Base-by-base conservation (phyloP, 2,797 vertebrate genomes). In the Pelobates cultripes region DNA sequence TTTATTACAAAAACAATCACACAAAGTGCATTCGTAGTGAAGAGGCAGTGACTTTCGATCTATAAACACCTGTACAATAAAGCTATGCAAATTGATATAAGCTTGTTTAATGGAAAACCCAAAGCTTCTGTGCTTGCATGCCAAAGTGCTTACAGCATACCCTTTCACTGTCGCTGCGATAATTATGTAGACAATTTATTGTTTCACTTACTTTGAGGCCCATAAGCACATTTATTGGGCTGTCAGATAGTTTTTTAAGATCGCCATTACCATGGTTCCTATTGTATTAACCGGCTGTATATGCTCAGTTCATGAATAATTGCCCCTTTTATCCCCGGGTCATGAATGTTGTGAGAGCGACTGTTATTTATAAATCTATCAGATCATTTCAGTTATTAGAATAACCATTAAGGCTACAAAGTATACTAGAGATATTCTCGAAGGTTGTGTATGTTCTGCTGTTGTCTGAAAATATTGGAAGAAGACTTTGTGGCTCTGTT, bases 251-350 rank as follows among this genome's bases (percentile, higher is more conserved):
- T 66, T 61, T 75, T 71, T n/a, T 5, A 64, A 64, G 53, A 60
- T 55, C 67, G 70, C 68, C 45, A 70, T 82, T 10, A 2, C 80
- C 75, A 78, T 82, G 80, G 75, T 15, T 55, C 15, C 75, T 57
- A 73, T 82, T 82, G 40, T 78, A 74, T 28, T 40, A n/a, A 68
- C 43, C 42, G 64, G 60, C 74, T 4, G 68, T 51, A 76, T 68
- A 44, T 60, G 3, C 61, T 41, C 75, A 6, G 42, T 70, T 78
- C 80, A 77, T 78, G 77, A 77, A 77, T 68, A 82, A 45, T 73
- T 70, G 68, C 2, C n/a, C 57, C 64, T 73, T 55, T 73, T 77
- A 77, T 77, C 64, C 75, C 43, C 41, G 7, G 47, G 47, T 10
- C 47, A 10, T 44, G 53, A 44, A 13, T 7, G 4, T 17, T 7